Conservation (phyloP, 2,113 vertebrate species). For the Rhynchopsitta pachyrhyncha region DNA sequence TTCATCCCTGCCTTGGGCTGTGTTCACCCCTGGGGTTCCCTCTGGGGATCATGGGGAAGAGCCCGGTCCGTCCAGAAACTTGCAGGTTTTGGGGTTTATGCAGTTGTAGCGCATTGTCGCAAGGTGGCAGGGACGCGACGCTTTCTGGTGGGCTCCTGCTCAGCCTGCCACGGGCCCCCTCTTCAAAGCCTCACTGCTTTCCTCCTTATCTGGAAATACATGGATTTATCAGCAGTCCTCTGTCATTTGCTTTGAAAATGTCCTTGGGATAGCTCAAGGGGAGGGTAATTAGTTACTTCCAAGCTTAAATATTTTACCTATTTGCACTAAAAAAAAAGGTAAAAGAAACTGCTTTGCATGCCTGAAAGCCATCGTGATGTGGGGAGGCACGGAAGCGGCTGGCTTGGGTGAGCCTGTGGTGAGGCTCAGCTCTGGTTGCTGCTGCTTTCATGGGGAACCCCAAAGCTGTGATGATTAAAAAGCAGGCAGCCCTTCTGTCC, state of each 20-base stretch:
- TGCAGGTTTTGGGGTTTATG: neutral
- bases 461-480: neutral
- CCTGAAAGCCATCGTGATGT: accelerated
- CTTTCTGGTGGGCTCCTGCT: neutral
- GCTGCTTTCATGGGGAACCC: neutral
- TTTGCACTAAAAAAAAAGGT: neutral
- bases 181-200: neutral
- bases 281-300: neutral
- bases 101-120: slow-evolving; percentile 40
- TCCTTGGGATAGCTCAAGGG: neutral
- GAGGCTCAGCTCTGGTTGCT: neutral
- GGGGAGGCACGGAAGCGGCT: neutral
- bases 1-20: neutral
- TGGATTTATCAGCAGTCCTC: neutral
- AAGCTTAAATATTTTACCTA: neutral
- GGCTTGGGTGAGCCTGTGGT: neutral
- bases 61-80: neutral
- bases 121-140: slow-evolving; percentile 58
- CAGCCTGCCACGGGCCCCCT: neutral
- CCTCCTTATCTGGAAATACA: neutral
- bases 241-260: neutral
- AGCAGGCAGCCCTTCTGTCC: neutral
- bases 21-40: neutral
- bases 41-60: neutral
- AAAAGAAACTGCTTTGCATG: neutral